Evolutionary conservation across 2,888 invertebrate species (phyloP), one percentile per base, ranked within the genome.

Genomic region (Electrophaes corylata): DNA sequence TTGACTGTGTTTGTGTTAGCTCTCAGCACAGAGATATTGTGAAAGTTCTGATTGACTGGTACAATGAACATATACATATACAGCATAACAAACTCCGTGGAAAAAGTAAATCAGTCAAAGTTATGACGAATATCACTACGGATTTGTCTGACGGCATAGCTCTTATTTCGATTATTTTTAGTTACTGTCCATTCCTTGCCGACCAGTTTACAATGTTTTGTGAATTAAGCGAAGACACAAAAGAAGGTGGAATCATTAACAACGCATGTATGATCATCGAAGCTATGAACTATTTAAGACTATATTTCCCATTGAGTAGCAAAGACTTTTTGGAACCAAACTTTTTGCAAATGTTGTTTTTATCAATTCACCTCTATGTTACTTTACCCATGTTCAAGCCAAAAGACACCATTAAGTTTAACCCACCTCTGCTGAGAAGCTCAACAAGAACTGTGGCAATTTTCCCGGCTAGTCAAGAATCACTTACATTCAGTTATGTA

Each of bases 131-230:
- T 69, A 87, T 94, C 50, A 91, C 92, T 1, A 75, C 77, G 0
- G 93, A 93, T 74, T 75, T 94, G 35, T 78, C 80, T 18, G 93
- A 94, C 67, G 91, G 94, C 1, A 73, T 94, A 20, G 93, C 93
- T 16, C 73, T 94, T 20, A 90, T 91, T 43, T 91, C 93, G 4
- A 81, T 92, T 3, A 92, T 94, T 44, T 76, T 89, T n/a, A 85
- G 85, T 44, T 92, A 93, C 67, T 94, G 94, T 70, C 93, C 94
- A 0, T 95, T 93, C 73, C 70, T 94, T 37, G 72, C 73, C 26
- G 74, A 88, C 0, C 78, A 90, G 46, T 92, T 86, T 67, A 83
- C 91, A 35, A 65, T 71, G 19, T 91, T 92, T 55, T 84, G 93
- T 66, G 93, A 92, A 68, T 65, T 88, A 35, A 67, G 76, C 0